Percentiles rank a stretch among this genome's conserved stretches.
phyloP scores from a whole-genome alignment of 2,888 invertebrate genomes.

The Polyommatus iphigenia region DNA sequence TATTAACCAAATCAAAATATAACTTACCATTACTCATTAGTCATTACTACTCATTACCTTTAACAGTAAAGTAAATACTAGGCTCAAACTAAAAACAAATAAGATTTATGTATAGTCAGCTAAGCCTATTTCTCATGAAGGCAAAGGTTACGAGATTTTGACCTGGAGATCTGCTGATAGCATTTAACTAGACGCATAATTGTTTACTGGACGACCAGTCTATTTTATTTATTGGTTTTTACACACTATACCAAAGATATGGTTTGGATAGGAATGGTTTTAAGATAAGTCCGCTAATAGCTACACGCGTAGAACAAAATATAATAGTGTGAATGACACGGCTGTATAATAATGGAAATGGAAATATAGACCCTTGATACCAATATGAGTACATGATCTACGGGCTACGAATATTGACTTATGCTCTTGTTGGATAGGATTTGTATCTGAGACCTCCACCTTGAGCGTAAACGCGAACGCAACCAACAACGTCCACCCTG shows the following conservation, averaged over 20 bases:
- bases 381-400: too few relatives aligned
- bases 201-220: conserved; percentile 74
- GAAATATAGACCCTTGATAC: too few relatives aligned
- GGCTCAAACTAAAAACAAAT: conserved; percentile 44
- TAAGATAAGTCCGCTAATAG: background rate
- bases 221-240: conserved; percentile 71
- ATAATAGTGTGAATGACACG: too few relatives aligned
- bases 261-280: conserved; percentile 45
- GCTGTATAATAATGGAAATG: background rate
- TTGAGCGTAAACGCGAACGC: background rate
- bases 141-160: conserved; percentile 76
- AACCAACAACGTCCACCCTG: too few relatives aligned
- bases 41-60: too few relatives aligned
- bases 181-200: conserved; percentile 73
- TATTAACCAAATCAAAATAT: too few relatives aligned
- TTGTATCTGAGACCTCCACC: background rate
- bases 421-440: too few relatives aligned
- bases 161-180: conserved; percentile 75
- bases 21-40: too few relatives aligned
- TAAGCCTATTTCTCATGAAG: conserved; percentile 60
- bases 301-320: too few relatives aligned
- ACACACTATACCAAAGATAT: conserved; percentile 69
- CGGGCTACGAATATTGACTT: too few relatives aligned
- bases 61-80: background rate
- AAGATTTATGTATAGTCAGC: conserved; percentile 48